Conservation (phyloP, 2,797 vertebrate species). For the Argyrosomus regius region DNA sequence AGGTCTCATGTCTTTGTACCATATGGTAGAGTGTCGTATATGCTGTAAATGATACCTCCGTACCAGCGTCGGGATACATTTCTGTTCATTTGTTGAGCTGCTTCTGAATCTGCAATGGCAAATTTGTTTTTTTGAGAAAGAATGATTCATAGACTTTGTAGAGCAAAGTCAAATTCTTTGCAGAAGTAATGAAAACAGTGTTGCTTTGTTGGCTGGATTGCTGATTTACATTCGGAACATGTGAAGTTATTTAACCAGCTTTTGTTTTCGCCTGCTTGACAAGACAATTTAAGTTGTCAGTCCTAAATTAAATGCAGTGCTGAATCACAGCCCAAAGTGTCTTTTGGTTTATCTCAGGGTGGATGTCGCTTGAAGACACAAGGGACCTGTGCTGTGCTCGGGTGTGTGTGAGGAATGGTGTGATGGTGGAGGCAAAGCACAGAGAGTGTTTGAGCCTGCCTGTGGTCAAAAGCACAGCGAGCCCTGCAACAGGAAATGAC, state of each 20-base stretch:
- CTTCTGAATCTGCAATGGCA: neutral
- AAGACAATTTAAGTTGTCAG: neutral
- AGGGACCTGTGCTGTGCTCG: neutral
- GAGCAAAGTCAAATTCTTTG: neutral
- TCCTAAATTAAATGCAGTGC: slow-evolving; percentile 4
- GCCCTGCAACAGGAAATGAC: slow-evolving; percentile 84
- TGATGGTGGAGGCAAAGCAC: slow-evolving; percentile 43
- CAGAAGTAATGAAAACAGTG: neutral
- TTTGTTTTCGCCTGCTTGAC: neutral
- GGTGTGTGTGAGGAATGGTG: slow-evolving; percentile 20
- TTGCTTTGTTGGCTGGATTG: neutral
- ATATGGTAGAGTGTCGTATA: neutral
- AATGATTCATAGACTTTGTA: neutral
- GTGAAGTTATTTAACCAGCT: slow-evolving; percentile 1
- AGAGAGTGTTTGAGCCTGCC: slow-evolving; percentile 57
- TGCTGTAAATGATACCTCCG: neutral
- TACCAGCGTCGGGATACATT: neutral
- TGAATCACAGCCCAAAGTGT: neutral
- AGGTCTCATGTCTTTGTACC: slow-evolving; percentile 25
- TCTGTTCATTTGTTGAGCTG: neutral
- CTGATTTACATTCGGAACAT: neutral
- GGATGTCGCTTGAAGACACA: slow-evolving; percentile 11
- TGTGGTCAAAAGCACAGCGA: slow-evolving; percentile 60
- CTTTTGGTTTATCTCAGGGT: slow-evolving; percentile 17
- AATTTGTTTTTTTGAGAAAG: neutral